phyloP scores from a whole-genome alignment of 2,797 vertebrate genomes.

The Sebastes kiyomatsui region DNA sequence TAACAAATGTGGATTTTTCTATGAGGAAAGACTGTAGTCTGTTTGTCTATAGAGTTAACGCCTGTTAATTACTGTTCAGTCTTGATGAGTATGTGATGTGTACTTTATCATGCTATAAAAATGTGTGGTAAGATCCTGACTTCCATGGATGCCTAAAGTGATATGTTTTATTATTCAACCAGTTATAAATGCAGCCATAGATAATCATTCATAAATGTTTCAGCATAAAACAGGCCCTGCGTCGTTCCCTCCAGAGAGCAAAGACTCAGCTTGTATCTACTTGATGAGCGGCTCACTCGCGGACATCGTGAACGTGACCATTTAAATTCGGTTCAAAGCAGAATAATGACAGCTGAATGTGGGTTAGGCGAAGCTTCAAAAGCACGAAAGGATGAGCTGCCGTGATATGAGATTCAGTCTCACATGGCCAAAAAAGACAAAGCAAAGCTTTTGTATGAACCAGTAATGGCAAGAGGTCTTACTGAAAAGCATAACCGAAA shows the following conservation, averaged over 20 bases:
- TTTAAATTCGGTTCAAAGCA: conserved; percentile 50
- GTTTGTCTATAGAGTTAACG: background rate
- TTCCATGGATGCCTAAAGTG: conserved; percentile 20
- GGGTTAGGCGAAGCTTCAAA: conserved; percentile 42
- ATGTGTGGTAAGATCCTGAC: conserved; percentile 8
- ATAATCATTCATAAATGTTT: conserved; percentile 37
- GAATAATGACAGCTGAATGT: conserved; percentile 54
- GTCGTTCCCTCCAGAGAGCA: conserved; percentile 26
- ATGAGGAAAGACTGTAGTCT: background rate
- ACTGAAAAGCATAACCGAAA: conserved; percentile 39
- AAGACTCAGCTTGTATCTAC: conserved; percentile 40
- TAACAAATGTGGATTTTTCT: background rate
- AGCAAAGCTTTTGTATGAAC: conserved; percentile 19
- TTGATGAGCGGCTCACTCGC: conserved; percentile 24
- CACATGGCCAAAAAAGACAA: conserved; percentile 35
- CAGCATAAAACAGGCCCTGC: conserved; percentile 6
- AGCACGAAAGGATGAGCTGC: conserved; percentile 48
- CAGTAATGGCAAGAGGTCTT: conserved; percentile 17
- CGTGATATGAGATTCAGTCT: conserved; percentile 41
- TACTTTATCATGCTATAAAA: conserved; percentile 14
- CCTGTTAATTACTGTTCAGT: conserved; percentile 14
- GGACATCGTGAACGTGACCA: conserved; percentile 14
- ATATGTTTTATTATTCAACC: conserved; percentile 19
- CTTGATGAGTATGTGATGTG: conserved; percentile 3
- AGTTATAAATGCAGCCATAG: conserved; percentile 6